phyloP scores from a whole-genome alignment of 2,797 vertebrate species.

The Emys orbicularis region DNA sequence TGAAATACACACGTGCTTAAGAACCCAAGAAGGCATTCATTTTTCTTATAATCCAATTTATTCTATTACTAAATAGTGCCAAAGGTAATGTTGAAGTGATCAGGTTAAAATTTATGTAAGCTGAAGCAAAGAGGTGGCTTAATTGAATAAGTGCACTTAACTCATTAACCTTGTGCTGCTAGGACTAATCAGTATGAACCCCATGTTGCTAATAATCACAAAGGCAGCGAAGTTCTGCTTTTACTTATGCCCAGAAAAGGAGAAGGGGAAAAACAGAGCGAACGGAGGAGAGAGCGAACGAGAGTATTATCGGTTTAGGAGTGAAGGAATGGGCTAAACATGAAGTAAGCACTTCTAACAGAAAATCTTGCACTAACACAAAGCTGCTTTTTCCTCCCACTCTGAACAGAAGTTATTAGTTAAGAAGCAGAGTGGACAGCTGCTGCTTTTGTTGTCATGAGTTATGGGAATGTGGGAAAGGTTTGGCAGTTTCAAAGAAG shows the following conservation, averaged over 20 bases:
- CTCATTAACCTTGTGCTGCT: conserved; percentile 81
- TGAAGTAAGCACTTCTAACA: conserved; percentile 18
- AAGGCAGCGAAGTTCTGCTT: conserved; percentile 71
- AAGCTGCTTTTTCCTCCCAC: not conserved
- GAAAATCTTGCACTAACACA: conserved; percentile 23
- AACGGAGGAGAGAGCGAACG: not conserved
- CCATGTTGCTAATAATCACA: conserved; percentile 68
- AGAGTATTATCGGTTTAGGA: conserved; percentile 17
- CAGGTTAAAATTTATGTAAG: conserved; percentile 84
- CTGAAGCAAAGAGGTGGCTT: conserved; percentile 81
- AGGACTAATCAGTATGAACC: conserved; percentile 81
- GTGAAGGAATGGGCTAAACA: not conserved
- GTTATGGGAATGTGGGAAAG: conserved; percentile 51
- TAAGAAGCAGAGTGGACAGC: conserved; percentile 38
- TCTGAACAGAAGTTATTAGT: conserved; percentile 47
- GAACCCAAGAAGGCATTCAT: conserved; percentile 50
- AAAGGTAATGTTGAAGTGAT: conserved; percentile 78
- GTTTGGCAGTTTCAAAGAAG: conserved; percentile 54
- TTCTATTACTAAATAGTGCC: conserved; percentile 72
- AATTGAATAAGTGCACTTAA: conserved; percentile 84
- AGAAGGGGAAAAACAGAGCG: not conserved
- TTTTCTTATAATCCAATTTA: conserved; percentile 75
- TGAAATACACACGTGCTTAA: conserved; percentile 56
- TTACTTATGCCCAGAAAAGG: not conserved
- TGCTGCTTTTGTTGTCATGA: conserved; percentile 49